These are phyloP conservation scores for Ammodytes marinus DNA, from an alignment of 2,113 vertebrate genomes.

Conservation along the genomic window DNA sequence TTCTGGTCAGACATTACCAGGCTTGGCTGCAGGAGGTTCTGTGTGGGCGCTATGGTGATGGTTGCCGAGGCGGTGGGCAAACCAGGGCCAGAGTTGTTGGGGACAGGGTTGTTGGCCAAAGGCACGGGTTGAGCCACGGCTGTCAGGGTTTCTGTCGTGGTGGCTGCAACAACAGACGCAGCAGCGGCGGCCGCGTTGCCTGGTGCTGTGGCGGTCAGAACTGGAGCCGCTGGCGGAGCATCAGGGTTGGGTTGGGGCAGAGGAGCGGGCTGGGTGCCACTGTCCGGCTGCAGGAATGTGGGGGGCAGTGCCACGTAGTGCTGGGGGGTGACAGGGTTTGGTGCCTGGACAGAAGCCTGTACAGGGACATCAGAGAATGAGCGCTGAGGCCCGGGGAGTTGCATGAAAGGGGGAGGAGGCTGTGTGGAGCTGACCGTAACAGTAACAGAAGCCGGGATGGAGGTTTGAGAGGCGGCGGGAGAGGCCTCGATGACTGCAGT, in stretches of 20 bases:
- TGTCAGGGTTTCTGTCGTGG: conserved; percentile 85
- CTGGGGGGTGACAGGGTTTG: conserved; percentile 73
- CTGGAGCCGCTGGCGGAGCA: conserved; percentile 49
- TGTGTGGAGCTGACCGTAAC: conserved; percentile 83
- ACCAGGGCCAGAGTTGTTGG: conserved; percentile 84
- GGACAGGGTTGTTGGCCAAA: conserved; percentile 85
- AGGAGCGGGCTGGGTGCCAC: conserved; percentile 76
- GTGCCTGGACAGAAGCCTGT: conserved; percentile 80
- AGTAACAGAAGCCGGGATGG: conserved; percentile 77
- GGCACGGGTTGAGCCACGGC: conserved; percentile 90
- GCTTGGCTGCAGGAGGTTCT: conserved; percentile 90
- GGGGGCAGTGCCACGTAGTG: conserved; percentile 88
- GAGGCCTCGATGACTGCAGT: conserved; percentile 84
- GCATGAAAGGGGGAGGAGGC: conserved; percentile 83
- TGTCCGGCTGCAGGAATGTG: conserved; percentile 87
- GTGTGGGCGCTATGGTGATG: conserved; percentile 84
- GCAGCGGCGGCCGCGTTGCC: conserved; percentile 80
- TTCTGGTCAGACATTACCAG: conserved; percentile 97
- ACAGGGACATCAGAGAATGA: conserved; percentile 89
- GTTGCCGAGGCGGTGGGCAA: conserved; percentile 88
- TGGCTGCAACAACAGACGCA: conserved; percentile 82
- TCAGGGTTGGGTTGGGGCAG: conserved; percentile 84
- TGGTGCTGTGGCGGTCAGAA: conserved; percentile 80
- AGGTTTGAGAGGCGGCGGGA: conserved; percentile 75
- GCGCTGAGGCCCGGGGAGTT: conserved; percentile 85